Evolutionary conservation across 2,797 vertebrate genomes (phyloP).

Genomic region (Anguilla anguilla): DNA sequence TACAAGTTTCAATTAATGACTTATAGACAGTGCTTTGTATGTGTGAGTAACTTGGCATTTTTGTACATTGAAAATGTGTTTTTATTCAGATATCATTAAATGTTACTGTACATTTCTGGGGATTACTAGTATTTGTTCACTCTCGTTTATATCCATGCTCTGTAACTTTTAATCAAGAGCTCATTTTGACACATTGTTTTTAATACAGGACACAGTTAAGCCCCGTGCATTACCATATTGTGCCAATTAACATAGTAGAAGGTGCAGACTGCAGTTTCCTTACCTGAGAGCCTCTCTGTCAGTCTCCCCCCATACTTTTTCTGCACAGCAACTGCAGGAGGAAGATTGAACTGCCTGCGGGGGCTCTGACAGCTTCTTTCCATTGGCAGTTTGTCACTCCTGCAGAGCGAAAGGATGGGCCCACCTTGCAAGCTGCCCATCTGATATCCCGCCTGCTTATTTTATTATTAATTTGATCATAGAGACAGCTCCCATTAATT

Average conservation of each 20-base stretch:
- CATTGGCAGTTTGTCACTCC: constrained; percentile 22
- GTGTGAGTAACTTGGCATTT: no score
- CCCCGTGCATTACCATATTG: background rate
- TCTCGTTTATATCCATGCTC: background rate
- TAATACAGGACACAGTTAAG: background rate
- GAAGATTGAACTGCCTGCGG: constrained; percentile 24
- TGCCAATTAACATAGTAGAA: background rate
- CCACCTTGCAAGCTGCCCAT: background rate
- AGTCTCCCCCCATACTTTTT: background rate
- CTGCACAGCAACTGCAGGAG: background rate
- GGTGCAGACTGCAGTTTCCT: background rate
- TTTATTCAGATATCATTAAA: no score
- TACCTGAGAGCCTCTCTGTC: background rate
- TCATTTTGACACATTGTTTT: background rate
- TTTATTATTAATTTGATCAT: constrained; percentile 33
- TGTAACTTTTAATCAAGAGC: background rate
- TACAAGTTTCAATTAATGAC: no score
- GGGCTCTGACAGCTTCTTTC: constrained; percentile 18
- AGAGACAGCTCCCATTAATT: constrained; percentile 36
- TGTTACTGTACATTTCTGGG: background rate
- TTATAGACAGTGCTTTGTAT: no score
- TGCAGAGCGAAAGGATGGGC: constrained; percentile 13
- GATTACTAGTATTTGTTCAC: background rate
- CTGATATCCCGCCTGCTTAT: constrained; percentile 8
- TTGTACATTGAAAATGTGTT: no score